Percentiles rank a stretch among this genome's conserved stretches.
phyloP scores from a whole-genome alignment of 2,888 invertebrate genomes.

The Pristionchus maxplancki region DNA sequence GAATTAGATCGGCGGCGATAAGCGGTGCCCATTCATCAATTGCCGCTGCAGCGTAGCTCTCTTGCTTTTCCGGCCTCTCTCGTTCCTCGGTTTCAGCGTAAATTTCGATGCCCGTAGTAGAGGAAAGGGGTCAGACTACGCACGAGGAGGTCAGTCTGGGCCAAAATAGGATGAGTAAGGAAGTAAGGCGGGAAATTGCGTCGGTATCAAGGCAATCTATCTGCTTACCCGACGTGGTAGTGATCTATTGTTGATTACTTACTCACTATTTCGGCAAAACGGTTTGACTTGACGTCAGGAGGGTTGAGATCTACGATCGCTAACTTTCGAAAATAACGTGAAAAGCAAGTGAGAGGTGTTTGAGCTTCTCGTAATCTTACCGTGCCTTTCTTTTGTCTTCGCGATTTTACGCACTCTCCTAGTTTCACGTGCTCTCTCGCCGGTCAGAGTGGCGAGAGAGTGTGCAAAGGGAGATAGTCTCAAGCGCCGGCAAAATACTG shows the following conservation, averaged over 20 bases:
- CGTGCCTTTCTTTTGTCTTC: neutral
- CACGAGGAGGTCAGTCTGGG: neutral
- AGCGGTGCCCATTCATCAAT: conserved; percentile 15
- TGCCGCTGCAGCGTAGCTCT: neutral
- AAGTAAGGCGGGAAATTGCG: neutral
- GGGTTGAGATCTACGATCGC: neutral
- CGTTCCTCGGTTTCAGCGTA: too few relatives aligned
- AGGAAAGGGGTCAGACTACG: neutral
- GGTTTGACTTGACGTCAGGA: neutral
- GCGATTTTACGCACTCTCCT: neutral
- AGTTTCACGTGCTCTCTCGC: neutral
- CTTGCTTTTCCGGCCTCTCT: neutral
- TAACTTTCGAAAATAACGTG: neutral
- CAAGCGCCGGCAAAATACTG: neutral
- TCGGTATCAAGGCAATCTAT: neutral
- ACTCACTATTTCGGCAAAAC: too few relatives aligned
- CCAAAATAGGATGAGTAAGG: too few relatives aligned
- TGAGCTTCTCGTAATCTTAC: neutral
- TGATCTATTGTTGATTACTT: too few relatives aligned
- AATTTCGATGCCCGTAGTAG: too few relatives aligned
- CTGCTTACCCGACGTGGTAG: neutral
- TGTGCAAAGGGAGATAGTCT: neutral
- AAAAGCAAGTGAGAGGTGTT: neutral
- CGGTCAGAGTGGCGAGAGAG: neutral
- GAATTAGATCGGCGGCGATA: conserved; percentile 40